These are phyloP conservation scores for Exocentrus adspersus DNA, from an alignment of 2,888 invertebrate genomes.

Conservation along the genomic window DNA sequence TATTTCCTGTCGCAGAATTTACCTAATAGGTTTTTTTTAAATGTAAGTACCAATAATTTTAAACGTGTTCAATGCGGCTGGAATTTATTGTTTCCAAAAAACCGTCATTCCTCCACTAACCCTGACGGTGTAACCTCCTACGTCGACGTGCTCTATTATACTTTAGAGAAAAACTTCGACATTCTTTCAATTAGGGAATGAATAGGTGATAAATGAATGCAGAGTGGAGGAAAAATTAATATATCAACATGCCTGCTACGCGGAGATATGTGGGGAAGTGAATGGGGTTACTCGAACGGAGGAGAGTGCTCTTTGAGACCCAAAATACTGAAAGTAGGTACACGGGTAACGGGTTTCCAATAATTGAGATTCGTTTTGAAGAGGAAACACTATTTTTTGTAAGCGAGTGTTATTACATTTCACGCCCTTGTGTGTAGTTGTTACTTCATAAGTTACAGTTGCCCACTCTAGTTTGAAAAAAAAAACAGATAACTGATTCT, in stretches of 20 bases:
- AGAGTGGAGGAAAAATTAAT: neutral
- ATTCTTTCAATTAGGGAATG: constrained; percentile 1
- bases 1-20: no score
- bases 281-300: neutral
- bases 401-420: no score
- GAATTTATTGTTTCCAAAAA: neutral
- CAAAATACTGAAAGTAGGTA: neutral
- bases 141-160: neutral
- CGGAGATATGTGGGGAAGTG: constrained; percentile 1
- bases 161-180: neutral
- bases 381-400: no score
- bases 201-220: constrained; percentile 3
- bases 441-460: no score
- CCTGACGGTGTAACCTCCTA: neutral
- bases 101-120: neutral
- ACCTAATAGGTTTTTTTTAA: no score
- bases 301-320: neutral
- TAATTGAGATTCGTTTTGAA: neutral
- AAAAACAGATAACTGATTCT: no score
- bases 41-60: no score
- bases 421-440: no score
- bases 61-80: no score
- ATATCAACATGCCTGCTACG: constrained; percentile 1
- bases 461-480: no score
- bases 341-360: neutral